phyloP scores from a whole-genome alignment of 2,797 vertebrate genomes.

The Siniperca scherzeri region DNA sequence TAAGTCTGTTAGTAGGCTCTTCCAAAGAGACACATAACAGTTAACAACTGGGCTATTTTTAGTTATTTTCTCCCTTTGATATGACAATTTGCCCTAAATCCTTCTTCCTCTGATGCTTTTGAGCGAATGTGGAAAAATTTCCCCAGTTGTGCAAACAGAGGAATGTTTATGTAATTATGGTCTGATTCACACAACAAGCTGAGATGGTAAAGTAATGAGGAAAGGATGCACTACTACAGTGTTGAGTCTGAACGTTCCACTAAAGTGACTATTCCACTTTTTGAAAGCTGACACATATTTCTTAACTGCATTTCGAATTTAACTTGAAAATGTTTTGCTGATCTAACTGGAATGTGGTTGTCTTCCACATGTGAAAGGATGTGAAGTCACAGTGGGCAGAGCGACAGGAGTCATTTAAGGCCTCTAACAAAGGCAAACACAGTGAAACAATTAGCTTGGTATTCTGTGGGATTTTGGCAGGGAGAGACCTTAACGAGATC shows the following conservation, averaged over 20 bases:
- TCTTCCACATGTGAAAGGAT: slow-evolving; percentile 57
- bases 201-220: slow-evolving; percentile 43
- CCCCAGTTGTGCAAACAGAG: slow-evolving; percentile 34
- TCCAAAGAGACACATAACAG: slow-evolving; percentile 30
- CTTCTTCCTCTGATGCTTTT: slow-evolving; percentile 22
- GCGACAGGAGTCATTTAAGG: slow-evolving; percentile 69
- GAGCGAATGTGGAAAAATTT: slow-evolving; percentile 45
- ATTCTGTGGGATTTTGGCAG: slow-evolving; percentile 64
- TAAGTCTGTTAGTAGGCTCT: background rate
- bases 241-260: slow-evolving; percentile 45
- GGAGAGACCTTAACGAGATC: slow-evolving; percentile 50
- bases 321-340: slow-evolving; percentile 13
- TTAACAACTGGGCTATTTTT: slow-evolving; percentile 50
- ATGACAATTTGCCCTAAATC: slow-evolving; percentile 37
- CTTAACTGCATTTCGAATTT: slow-evolving; percentile 7
- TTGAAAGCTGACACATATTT: slow-evolving; percentile 23
- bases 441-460: slow-evolving; percentile 77
- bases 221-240: slow-evolving; percentile 25
- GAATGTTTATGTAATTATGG: slow-evolving; percentile 47
- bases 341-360: slow-evolving; percentile 49
- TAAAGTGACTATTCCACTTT: slow-evolving; percentile 50
- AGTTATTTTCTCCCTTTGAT: slow-evolving; percentile 53
- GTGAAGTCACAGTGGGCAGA: slow-evolving; percentile 66
- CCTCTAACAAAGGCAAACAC: slow-evolving; percentile 66
- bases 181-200: slow-evolving; percentile 57